Percentiles rank a stretch among this genome's conserved stretches.
Evolutionary conservation across 2,888 invertebrate species (phyloP).

Genomic region (Chymomyza fuscimana): DNA sequence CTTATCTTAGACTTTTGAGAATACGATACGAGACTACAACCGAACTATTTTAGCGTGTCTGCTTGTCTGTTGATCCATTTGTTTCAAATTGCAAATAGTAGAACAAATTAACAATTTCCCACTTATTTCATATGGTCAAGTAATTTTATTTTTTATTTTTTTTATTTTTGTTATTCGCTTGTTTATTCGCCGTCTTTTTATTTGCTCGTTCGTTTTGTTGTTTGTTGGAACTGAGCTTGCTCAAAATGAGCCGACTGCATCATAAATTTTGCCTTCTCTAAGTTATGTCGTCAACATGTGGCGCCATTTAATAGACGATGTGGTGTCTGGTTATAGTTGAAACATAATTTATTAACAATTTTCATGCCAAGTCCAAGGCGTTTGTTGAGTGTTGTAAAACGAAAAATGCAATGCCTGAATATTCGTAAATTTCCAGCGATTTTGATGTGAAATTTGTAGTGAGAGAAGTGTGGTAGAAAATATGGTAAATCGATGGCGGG

Average conservation of each 20-base stretch:
- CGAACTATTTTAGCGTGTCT: too few relatives aligned
- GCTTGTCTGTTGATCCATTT: neutral
- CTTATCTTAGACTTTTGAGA: too few relatives aligned
- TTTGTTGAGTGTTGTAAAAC: slow-evolving; percentile 68
- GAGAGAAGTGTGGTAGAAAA: too few relatives aligned
- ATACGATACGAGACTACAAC: neutral
- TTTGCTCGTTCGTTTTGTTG: neutral
- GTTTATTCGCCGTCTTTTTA: neutral
- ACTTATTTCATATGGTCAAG: too few relatives aligned
- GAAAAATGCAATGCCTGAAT: slow-evolving; percentile 20
- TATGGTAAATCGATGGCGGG: too few relatives aligned
- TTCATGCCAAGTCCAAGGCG: slow-evolving; percentile 71
- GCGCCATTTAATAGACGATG: slow-evolving; percentile 1
- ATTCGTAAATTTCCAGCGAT: too few relatives aligned
- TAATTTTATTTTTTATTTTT: too few relatives aligned
- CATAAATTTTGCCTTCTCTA: neutral
- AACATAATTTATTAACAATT: slow-evolving; percentile 71
- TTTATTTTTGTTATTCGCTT: neutral
- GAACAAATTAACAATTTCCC: too few relatives aligned
- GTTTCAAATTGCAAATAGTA: too few relatives aligned
- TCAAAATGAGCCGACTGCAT: neutral
- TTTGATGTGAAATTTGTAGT: too few relatives aligned
- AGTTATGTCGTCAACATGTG: neutral
- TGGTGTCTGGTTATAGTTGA: slow-evolving; percentile 18
- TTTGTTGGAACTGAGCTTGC: neutral